Percentiles rank a stretch among this genome's conserved stretches.
Evolutionary conservation across 1,140 invertebrate species (phyloP).

Genomic region (Halictus rubicundus): DNA sequence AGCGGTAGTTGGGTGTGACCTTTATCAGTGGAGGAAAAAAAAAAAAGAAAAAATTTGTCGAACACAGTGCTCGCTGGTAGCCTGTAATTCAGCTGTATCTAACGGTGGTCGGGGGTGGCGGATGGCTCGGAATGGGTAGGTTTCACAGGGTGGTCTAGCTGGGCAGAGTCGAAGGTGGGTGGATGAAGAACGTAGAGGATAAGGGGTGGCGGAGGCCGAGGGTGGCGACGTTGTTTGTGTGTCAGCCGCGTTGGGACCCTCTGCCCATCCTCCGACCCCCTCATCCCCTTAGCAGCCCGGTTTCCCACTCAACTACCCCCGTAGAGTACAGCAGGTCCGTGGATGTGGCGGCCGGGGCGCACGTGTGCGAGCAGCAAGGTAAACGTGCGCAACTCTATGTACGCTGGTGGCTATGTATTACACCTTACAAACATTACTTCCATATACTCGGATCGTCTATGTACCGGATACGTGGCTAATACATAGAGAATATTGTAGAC

Average conservation of each 20-base stretch:
- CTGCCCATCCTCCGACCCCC: conserved; percentile 51
- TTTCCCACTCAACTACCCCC: conserved; percentile 66
- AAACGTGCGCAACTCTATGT: conserved; percentile 41
- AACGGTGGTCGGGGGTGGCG: conserved; percentile 61
- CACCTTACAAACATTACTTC: conserved; percentile 72
- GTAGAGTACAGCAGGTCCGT: conserved; percentile 53
- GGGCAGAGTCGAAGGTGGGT: conserved; percentile 54
- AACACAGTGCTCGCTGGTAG: conserved; percentile 47
- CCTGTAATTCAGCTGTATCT: conserved; percentile 74
- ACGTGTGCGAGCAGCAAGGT: conserved; percentile 43
- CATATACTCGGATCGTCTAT: conserved; percentile 58
- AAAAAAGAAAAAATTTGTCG: neutral
- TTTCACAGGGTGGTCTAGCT: conserved; percentile 22
- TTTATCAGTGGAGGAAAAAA: neutral
- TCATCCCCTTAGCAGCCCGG: conserved; percentile 31
- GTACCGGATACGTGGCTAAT: conserved; percentile 72
- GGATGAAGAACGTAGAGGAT: conserved; percentile 34
- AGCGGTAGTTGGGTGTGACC: too few relatives aligned
- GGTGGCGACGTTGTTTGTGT: conserved; percentile 74
- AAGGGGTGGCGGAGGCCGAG: conserved; percentile 59
- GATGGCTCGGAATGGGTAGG: conserved; percentile 27
- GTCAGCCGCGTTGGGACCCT: conserved; percentile 75
- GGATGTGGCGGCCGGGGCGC: conserved; percentile 28
- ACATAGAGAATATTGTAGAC: conserved; percentile 71
- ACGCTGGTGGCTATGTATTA: conserved; percentile 57